Conservation (phyloP, 2,113 vertebrate genomes). For the Delphinapterus leucas region DNA sequence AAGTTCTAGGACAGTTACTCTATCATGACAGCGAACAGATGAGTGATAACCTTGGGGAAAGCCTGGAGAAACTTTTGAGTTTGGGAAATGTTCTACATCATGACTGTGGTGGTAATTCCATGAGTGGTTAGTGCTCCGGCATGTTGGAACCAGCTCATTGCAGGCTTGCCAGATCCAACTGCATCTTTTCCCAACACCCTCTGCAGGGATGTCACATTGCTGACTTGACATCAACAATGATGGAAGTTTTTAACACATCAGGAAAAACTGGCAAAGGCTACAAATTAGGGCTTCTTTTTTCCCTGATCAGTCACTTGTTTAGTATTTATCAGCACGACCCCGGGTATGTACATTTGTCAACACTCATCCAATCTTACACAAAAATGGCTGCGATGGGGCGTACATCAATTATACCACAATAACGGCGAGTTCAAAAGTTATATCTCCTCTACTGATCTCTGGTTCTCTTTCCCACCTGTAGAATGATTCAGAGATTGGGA, state of each 20-base stretch:
- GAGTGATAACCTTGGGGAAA: not conserved
- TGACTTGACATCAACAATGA: not conserved
- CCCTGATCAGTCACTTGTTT: not conserved
- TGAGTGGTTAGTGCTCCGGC: not conserved
- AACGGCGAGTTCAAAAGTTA: not conserved
- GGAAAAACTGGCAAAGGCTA: not conserved
- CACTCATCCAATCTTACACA: not conserved
- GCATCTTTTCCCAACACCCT: not conserved
- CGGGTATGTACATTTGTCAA: not conserved
- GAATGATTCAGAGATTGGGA: not conserved
- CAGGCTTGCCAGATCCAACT: fast-evolving
- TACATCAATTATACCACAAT: not conserved
- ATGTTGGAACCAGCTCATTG: not conserved
- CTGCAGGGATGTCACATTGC: not conserved
- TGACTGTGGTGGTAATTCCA: not conserved
- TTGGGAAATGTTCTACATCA: not conserved
- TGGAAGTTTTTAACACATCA: not conserved
- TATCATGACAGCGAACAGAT: not conserved
- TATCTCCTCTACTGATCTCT: not conserved
- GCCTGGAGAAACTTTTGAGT: not conserved
- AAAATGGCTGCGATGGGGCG: not conserved
- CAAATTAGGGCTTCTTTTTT: not conserved
- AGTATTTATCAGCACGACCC: not conserved
- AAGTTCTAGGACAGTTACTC: not conserved
- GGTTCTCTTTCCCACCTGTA: not conserved